These are phyloP conservation scores for Maconellicoccus hirsutus DNA, from an alignment of 1,140 invertebrate species.

Conservation along the genomic window DNA sequence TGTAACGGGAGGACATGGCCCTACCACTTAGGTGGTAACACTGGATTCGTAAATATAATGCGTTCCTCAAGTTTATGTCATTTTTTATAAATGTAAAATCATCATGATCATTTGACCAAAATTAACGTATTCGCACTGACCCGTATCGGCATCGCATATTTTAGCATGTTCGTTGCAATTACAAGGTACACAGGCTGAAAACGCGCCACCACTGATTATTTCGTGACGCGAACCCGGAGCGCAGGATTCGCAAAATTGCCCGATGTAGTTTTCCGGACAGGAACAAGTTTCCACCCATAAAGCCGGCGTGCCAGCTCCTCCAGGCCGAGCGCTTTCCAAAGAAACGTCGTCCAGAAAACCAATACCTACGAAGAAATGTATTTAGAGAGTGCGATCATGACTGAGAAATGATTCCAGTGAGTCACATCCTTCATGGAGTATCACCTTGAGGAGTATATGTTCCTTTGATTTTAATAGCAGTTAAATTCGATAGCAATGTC, in stretches of 20 bases:
- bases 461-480: slow-evolving; percentile 83
- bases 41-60: too few species aligned
- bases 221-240: slow-evolving; percentile 84
- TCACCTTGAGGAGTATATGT: slow-evolving; percentile 67
- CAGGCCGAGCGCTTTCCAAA: slow-evolving; percentile 70
- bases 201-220: slow-evolving; percentile 77
- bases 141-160: slow-evolving; percentile 88
- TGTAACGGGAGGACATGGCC: too few species aligned
- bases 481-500: slow-evolving; percentile 81
- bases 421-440: too few species aligned
- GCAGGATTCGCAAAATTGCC: slow-evolving; percentile 96
- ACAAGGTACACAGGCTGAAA: slow-evolving; percentile 86
- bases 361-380: slow-evolving; percentile 46
- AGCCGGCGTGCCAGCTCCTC: slow-evolving; percentile 64
- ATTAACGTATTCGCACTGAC: too few species aligned
- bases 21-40: too few species aligned
- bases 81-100: too few species aligned
- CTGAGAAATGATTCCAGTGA: too few species aligned
- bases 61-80: too few species aligned
- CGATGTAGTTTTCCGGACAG: slow-evolving; percentile 82
- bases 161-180: slow-evolving; percentile 93
- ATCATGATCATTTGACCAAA: too few species aligned
- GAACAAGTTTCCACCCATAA: slow-evolving; percentile 90
- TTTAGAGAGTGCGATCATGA: too few species aligned
- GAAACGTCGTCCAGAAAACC: slow-evolving; percentile 81